These are phyloP conservation scores for Anagrus nilaparvatae DNA, from an alignment of 1,140 invertebrate genomes.

Conservation along the genomic window DNA sequence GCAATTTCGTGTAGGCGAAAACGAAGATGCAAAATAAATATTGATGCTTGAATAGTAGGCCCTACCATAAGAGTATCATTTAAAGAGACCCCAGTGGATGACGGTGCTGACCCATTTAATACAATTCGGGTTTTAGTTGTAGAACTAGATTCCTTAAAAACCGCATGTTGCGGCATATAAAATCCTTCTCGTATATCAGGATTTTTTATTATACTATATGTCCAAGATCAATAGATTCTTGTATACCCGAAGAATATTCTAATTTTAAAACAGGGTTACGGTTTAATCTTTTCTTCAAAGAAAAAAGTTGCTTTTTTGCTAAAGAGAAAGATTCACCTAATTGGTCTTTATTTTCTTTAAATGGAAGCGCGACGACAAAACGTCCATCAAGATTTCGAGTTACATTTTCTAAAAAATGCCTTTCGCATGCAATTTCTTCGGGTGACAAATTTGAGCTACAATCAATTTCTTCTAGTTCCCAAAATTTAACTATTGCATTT, in stretches of 20 bases:
- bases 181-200: not conserved
- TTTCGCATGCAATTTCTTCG: conserved; percentile 8
- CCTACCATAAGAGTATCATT: conserved; percentile 16
- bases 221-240: conserved; percentile 27
- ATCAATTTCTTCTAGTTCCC: conserved; percentile 10
- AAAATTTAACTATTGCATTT: conserved; percentile 5
- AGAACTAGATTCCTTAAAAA: conserved; percentile 23
- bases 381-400: conserved; percentile 17
- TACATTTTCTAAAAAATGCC: conserved; percentile 4
- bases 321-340: conserved; percentile 13
- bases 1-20: conserved; percentile 1
- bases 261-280: conserved; percentile 17
- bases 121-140: conserved; percentile 28
- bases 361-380: conserved; percentile 28
- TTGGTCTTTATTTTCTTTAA: conserved; percentile 14
- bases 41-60: conserved; percentile 20
- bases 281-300: conserved; percentile 16
- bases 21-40: conserved; percentile 13
- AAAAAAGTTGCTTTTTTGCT: conserved; percentile 14
- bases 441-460: not conserved
- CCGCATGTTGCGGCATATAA: conserved; percentile 37
- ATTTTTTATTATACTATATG: conserved; percentile 24
- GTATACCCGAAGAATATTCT: conserved; percentile 26
- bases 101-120: conserved; percentile 22
- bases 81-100: conserved; percentile 12